These are phyloP conservation scores for Drosophila simulans DNA, from an alignment of 1,140 invertebrate species.

Conservation along the genomic window DNA sequence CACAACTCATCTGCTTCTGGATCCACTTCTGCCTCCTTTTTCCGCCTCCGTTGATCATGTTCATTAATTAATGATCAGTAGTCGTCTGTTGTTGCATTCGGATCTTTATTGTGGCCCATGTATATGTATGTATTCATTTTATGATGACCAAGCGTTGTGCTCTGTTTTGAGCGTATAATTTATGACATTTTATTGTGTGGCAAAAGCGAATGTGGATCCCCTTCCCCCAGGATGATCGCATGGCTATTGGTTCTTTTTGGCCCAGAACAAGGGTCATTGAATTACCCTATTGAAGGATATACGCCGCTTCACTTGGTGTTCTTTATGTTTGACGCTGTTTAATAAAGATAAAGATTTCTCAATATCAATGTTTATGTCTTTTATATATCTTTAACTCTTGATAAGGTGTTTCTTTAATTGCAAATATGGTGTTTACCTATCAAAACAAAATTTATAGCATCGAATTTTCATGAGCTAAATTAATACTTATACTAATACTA, in stretches of 20 bases:
- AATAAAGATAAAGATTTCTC: not conserved
- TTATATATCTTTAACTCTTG: not conserved
- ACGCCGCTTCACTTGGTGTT: too few relatives aligned
- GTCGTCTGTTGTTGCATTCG: constrained; percentile 57
- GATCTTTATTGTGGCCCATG: constrained; percentile 65
- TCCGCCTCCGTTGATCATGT: constrained; percentile 70
- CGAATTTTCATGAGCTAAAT: too few relatives aligned
- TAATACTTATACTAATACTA: too few relatives aligned
- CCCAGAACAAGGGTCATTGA: constrained; percentile 19
- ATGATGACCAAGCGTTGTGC: constrained; percentile 75
- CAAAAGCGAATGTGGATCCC: constrained; percentile 60
- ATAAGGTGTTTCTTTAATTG: too few relatives aligned
- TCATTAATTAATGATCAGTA: constrained; percentile 82
- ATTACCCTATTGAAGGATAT: not conserved
- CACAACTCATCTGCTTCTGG: constrained; percentile 57
- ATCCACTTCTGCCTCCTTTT: constrained; percentile 22
- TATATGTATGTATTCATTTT: constrained; percentile 49
- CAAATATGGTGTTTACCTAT: too few relatives aligned
- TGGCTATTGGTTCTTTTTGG: constrained; percentile 8
- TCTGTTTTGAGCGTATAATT: constrained; percentile 70
- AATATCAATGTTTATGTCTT: not conserved
- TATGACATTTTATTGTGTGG: constrained; percentile 81
- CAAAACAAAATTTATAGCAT: too few relatives aligned
- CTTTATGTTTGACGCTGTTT: too few relatives aligned
- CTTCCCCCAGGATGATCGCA: not conserved